These are phyloP conservation scores for Glaucomys volans DNA, from an alignment of 2,113 vertebrate genomes.

Conservation along the genomic window DNA sequence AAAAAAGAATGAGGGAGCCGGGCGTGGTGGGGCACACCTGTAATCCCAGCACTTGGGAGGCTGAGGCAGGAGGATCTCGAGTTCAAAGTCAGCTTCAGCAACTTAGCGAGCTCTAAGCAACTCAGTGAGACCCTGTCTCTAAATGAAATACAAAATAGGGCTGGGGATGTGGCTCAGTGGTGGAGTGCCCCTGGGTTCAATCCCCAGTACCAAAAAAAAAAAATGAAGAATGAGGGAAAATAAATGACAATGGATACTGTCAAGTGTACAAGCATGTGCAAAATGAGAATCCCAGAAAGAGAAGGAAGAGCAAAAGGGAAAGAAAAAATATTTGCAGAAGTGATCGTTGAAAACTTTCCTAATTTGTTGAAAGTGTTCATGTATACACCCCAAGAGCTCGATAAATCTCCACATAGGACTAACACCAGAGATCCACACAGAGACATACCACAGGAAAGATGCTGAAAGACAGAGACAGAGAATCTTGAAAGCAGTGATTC, in stretches of 20 bases:
- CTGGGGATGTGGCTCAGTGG: too few relatives aligned
- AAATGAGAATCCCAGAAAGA: background rate
- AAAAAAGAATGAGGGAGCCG: background rate
- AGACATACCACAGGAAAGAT: background rate
- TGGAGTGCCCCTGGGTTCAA: too few relatives aligned
- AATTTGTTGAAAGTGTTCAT: background rate
- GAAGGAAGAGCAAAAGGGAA: background rate
- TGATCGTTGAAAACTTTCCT: background rate
- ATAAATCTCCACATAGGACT: background rate
- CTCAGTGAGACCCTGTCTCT: too few relatives aligned
- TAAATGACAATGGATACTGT: background rate
- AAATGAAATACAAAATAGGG: too few relatives aligned
- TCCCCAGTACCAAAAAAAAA: too few relatives aligned
- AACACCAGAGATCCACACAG: background rate
- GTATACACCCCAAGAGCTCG: background rate
- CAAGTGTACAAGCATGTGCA: background rate
- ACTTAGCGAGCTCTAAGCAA: too few relatives aligned
- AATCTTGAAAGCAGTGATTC: background rate
- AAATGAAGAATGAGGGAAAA: background rate
- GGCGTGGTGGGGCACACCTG: too few relatives aligned
- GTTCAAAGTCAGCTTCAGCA: too few relatives aligned
- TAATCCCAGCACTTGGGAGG: too few relatives aligned
- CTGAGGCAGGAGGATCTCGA: too few relatives aligned
- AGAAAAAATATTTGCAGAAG: background rate
- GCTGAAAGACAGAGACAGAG: background rate